Evolutionary conservation across 2,888 invertebrate genomes (phyloP).

Genomic region (Ashinkailepas kermadecensis): DNA sequence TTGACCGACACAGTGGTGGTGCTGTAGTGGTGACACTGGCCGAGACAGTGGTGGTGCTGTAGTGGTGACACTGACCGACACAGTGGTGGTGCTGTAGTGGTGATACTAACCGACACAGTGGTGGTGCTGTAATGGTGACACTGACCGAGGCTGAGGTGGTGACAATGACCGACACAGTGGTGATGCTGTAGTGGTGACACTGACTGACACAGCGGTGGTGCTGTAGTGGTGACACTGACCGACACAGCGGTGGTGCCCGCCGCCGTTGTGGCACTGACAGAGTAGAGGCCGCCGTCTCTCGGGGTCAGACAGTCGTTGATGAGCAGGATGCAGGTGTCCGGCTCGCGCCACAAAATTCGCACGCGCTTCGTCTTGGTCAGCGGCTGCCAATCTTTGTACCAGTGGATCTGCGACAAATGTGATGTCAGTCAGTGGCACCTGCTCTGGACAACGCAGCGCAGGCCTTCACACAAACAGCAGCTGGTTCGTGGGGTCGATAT

Average conservation of each 20-base stretch:
- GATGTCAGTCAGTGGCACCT: no score
- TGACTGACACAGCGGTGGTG: neutral
- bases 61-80: no score
- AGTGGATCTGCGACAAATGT: conserved; percentile 41
- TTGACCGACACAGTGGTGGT: no score
- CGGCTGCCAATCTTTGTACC: conserved; percentile 97
- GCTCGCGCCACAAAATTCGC: conserved; percentile 56
- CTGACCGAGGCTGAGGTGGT: neutral
- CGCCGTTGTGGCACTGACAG: conserved; percentile 84
- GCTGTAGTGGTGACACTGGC: no score
- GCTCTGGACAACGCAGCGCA: no score
- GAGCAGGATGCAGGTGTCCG: conserved; percentile 70
- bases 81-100: neutral
- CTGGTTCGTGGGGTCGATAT: no score
- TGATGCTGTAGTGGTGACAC: neutral
- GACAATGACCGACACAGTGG: neutral
- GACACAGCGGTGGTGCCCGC: conserved; percentile 65
- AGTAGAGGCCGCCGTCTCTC: conserved; percentile 89
- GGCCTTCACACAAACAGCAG: no score
- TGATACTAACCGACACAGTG: neutral
- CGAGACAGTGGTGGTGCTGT: no score
- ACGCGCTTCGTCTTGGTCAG: conserved; percentile 59
- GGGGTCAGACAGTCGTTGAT: conserved; percentile 71
- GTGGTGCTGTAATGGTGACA: neutral
- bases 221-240: conserved; percentile 37